phyloP scores from a whole-genome alignment of 2,888 invertebrate species.

The Melanostoma scalare region DNA sequence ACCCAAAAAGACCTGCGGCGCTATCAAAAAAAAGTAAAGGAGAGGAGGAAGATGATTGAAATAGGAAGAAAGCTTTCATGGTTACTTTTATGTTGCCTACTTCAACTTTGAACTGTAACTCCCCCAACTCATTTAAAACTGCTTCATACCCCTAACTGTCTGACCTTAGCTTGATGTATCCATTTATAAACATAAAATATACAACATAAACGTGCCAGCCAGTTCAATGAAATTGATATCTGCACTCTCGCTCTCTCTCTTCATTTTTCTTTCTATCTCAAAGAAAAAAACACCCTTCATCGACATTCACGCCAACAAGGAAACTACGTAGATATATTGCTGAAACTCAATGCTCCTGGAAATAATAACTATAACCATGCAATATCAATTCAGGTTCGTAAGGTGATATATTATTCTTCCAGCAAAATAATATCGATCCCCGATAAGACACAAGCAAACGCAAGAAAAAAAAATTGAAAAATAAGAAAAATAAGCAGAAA shows the following conservation, averaged over 20 bases:
- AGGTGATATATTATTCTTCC: slow-evolving; percentile 39
- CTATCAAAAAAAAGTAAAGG: too few species aligned
- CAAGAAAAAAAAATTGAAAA: slow-evolving; percentile 11
- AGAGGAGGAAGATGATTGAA: too few species aligned
- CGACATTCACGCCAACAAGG: slow-evolving; percentile 33
- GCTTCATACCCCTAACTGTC: too few species aligned
- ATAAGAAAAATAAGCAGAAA: slow-evolving; percentile 8
- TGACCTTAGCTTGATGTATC: too few species aligned
- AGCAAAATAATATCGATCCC: slow-evolving; percentile 17
- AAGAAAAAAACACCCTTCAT: background rate
- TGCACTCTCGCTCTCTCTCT: background rate
- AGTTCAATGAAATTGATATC: slow-evolving; percentile 30
- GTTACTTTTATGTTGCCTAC: too few species aligned
- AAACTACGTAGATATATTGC: slow-evolving; percentile 33
- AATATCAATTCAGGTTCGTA: slow-evolving; percentile 41
- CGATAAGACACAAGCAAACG: background rate
- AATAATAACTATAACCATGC: slow-evolving; percentile 41
- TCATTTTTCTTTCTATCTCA: background rate
- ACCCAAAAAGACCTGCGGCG: too few species aligned
- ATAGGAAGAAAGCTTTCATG: too few species aligned
- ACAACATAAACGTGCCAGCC: slow-evolving; percentile 2
- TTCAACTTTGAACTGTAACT: too few species aligned
- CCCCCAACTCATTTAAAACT: too few species aligned
- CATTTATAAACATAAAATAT: background rate
- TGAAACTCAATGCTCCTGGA: slow-evolving; percentile 43